These are phyloP conservation scores for Petaurus breviceps DNA, from an alignment of 2,113 vertebrate species.

Conservation along the genomic window DNA sequence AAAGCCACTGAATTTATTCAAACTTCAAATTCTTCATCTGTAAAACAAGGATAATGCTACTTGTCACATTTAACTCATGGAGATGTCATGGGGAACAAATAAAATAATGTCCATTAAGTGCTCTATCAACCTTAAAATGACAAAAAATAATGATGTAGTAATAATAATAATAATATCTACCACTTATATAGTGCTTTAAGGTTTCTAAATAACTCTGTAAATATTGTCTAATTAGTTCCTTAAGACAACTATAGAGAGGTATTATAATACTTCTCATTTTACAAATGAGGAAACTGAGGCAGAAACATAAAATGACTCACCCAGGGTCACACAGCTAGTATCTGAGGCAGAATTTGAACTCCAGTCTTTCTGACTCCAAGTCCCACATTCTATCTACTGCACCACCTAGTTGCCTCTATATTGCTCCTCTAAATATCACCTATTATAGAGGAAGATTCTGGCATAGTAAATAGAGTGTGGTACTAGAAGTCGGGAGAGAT, in stretches of 20 bases:
- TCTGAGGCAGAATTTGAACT: neutral
- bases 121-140: neutral
- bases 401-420: neutral
- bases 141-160: neutral
- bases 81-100: rapidly evolving
- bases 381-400: neutral
- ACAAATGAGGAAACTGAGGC: neutral
- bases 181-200: neutral
- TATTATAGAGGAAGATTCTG: neutral
- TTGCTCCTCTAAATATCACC: neutral
- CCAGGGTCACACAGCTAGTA: neutral
- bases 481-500: neutral
- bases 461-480: neutral
- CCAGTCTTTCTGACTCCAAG: neutral
- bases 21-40: rapidly evolving
- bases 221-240: neutral
- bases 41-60: rapidly evolving
- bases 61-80: neutral
- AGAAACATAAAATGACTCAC: neutral
- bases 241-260: neutral
- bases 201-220: neutral
- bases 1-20: rapidly evolving
- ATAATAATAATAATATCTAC: too few relatives aligned
- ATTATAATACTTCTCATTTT: neutral
- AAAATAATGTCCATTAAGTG: rapidly evolving